Evolutionary conservation across 2,888 invertebrate species (phyloP).

Genomic region (Heteropelma amictum): DNA sequence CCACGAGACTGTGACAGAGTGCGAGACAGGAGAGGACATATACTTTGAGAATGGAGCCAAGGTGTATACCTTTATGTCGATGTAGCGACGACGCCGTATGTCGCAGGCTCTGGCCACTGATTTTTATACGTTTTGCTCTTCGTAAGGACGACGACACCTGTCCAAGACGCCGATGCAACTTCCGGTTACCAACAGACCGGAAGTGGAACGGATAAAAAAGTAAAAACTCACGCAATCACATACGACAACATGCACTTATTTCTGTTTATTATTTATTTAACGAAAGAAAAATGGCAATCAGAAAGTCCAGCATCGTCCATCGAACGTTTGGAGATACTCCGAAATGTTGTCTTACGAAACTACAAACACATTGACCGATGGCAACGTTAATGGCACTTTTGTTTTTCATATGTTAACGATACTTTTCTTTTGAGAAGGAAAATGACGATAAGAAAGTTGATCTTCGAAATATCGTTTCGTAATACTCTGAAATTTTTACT

Average conservation of each 20-base stretch:
- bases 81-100: not conserved
- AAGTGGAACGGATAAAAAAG: slow-evolving; percentile 12
- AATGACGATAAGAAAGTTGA: too few relatives aligned
- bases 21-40: slow-evolving; percentile 19
- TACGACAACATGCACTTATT: not conserved
- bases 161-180: slow-evolving; percentile 22
- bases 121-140: slow-evolving; percentile 36
- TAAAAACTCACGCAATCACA: not conserved
- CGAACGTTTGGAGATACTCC: too few relatives aligned
- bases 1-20: slow-evolving; percentile 63
- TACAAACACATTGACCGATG: too few relatives aligned
- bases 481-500: too few relatives aligned
- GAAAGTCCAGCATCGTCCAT: too few relatives aligned
- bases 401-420: too few relatives aligned
- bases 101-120: slow-evolving; percentile 26
- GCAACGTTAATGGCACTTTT: too few relatives aligned
- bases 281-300: too few relatives aligned
- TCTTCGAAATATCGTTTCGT: too few relatives aligned
- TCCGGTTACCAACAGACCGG: slow-evolving; percentile 49
- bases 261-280: too few relatives aligned
- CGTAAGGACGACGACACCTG: slow-evolving; percentile 19
- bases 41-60: slow-evolving; percentile 40
- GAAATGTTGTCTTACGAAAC: too few relatives aligned
- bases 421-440: too few relatives aligned
- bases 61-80: slow-evolving; percentile 43